Conservation (phyloP, 1,140 invertebrate species). For the Zaprionus camerounensis region DNA sequence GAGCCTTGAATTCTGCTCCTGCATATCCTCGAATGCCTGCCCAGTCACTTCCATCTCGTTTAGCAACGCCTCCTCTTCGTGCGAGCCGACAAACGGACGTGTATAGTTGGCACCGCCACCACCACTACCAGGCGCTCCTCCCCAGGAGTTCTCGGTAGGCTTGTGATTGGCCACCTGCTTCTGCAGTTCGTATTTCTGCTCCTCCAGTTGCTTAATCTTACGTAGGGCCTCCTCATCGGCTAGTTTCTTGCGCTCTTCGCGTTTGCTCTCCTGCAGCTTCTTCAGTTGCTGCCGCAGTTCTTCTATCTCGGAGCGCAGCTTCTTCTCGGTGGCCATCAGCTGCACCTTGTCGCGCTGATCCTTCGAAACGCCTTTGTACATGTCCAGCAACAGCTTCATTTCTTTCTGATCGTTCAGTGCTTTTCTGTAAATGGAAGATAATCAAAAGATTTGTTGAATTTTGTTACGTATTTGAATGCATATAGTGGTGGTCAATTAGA, state of each 20-base stretch:
- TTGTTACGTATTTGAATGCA: neutral
- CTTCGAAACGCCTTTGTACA: slow-evolving; percentile 98
- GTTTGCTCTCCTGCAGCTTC: slow-evolving; percentile 95
- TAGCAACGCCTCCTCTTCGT: slow-evolving; percentile 97
- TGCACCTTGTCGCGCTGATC: slow-evolving; percentile 98
- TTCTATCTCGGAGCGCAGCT: slow-evolving; percentile 94
- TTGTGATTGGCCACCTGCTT: slow-evolving; percentile 94
- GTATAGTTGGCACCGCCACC: slow-evolving; percentile 70
- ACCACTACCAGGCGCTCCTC: slow-evolving; percentile 59
- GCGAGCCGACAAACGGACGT: slow-evolving; percentile 88
- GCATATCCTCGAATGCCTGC: slow-evolving; percentile 99
- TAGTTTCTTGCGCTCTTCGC: slow-evolving; percentile 95
- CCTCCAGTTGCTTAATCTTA: slow-evolving; percentile 97
- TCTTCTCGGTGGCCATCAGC: slow-evolving; percentile 97
- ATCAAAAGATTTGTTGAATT: neutral
- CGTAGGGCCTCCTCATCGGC: slow-evolving; percentile 97
- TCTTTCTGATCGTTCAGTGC: slow-evolving; percentile 96
- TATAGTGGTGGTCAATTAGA: neutral
- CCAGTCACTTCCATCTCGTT: slow-evolving; percentile 99
- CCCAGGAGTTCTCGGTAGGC: slow-evolving; percentile 88
- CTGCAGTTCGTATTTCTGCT: slow-evolving; percentile 93
- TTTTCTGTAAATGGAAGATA: slow-evolving; percentile 88
- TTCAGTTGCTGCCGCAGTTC: slow-evolving; percentile 93
- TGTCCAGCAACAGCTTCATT: slow-evolving; percentile 96
- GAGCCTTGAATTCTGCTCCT: slow-evolving; percentile 98